phyloP scores from a whole-genome alignment of 2,888 invertebrate genomes.

The Scaeva pyrastri region DNA sequence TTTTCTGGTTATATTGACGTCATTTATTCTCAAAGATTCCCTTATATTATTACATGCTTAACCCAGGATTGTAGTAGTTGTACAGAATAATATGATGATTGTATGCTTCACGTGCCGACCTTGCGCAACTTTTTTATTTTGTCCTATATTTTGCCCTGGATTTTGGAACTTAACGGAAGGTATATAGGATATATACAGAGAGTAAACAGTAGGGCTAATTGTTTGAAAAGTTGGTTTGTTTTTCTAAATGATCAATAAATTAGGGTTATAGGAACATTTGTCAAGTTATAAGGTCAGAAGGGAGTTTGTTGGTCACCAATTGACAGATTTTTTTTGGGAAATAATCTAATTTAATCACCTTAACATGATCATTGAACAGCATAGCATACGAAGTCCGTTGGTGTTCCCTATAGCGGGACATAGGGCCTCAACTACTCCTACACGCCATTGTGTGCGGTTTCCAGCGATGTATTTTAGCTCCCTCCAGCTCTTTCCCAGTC shows the following conservation, averaged over 20 bases:
- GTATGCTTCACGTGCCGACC: conserved; percentile 66
- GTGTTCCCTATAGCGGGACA: too few species aligned
- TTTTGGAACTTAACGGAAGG: conserved; percentile 20
- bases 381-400: too few species aligned
- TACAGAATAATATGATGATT: conserved; percentile 47
- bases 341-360: too few species aligned
- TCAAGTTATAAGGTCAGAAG: too few species aligned
- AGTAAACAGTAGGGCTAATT: conserved; percentile 9
- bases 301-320: too few species aligned
- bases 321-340: too few species aligned
- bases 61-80: conserved; percentile 58
- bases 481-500: too few species aligned
- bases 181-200: not conserved
- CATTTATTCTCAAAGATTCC: conserved; percentile 51
- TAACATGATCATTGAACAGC: too few species aligned
- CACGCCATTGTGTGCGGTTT: too few species aligned
- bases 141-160: conserved; percentile 52
- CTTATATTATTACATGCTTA: conserved; percentile 55
- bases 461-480: too few species aligned
- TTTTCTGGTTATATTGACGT: conserved; percentile 50
- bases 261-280: too few species aligned
- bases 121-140: conserved; percentile 60
- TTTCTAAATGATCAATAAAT: not conserved
- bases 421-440: too few species aligned
- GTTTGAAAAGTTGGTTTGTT: not conserved